phyloP scores from a whole-genome alignment of 2,888 invertebrate genomes.

The Apodemia hepburni region DNA sequence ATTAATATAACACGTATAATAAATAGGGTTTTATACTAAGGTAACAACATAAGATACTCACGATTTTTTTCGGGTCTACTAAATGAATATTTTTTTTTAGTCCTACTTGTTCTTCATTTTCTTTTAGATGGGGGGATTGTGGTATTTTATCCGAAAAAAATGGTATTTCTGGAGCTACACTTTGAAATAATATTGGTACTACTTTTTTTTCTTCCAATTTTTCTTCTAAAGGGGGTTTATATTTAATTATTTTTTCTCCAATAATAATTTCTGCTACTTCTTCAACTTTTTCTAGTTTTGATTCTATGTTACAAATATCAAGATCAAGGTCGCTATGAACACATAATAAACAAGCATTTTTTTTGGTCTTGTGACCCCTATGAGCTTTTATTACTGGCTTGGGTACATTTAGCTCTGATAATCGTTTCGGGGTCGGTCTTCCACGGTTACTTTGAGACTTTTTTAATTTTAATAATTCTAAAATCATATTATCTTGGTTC shows the following conservation, averaged over 20 bases:
- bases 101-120: neutral
- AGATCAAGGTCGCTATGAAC: slow-evolving; percentile 41
- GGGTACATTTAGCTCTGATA: neutral
- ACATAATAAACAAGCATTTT: slow-evolving; percentile 28
- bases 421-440: neutral
- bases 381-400: neutral
- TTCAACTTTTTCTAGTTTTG: slow-evolving; percentile 27
- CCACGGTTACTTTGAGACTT: neutral
- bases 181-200: slow-evolving; percentile 29
- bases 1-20: too few relatives aligned
- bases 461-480: slow-evolving; percentile 40
- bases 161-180: neutral
- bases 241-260: slow-evolving; percentile 46
- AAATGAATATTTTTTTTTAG: neutral
- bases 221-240: slow-evolving; percentile 34
- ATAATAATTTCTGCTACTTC: slow-evolving; percentile 43
- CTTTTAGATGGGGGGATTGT: neutral
- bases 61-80: neutral
- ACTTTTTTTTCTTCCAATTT: slow-evolving; percentile 30
- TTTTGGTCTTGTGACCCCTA: neutral
- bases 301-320: slow-evolving; percentile 36
- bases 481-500: slow-evolving; percentile 41
- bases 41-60: neutral
- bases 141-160: neutral
- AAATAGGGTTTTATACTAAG: too few relatives aligned